phyloP scores from a whole-genome alignment of 2,797 vertebrate species.

The Myotis findleyi region DNA sequence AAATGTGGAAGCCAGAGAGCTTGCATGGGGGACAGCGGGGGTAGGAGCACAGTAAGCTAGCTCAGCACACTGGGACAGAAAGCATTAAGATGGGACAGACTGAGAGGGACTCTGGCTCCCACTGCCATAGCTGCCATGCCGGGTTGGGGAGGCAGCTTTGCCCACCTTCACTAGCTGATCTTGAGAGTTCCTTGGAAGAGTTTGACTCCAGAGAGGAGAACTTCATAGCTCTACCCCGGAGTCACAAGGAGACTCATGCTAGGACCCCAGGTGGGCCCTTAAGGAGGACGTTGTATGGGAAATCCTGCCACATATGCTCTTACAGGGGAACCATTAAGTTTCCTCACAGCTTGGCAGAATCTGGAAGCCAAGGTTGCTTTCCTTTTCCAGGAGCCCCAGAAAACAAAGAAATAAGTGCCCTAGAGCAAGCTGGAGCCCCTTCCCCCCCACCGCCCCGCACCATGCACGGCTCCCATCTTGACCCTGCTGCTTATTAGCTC shows the following conservation, averaged over 20 bases:
- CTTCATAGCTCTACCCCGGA: not conserved
- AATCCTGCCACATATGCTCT: not conserved
- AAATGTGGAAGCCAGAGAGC: not conserved
- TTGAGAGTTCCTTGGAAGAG: not conserved
- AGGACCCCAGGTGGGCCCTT: not conserved
- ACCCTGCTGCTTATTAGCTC: not conserved
- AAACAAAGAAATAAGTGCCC: not conserved
- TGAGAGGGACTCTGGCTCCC: not conserved
- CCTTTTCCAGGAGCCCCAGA: not conserved
- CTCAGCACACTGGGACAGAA: not conserved
- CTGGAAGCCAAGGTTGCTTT: not conserved
- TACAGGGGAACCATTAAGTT: not conserved
- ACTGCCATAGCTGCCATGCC: not conserved
- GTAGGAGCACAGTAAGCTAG: not conserved
- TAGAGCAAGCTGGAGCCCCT: not conserved
- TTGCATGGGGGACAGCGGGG: fast-evolving
- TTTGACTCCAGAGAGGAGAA: not conserved
- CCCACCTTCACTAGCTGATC: not conserved
- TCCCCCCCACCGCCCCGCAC: no score
- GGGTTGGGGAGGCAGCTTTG: not conserved
- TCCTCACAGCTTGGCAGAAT: not conserved
- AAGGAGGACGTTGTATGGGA: not conserved
- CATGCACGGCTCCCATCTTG: not conserved
- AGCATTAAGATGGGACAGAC: not conserved
- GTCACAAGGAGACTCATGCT: not conserved